A percentile compares a stretch with the other conserved stretches of the same genome.
These are phyloP conservation scores for Brachycybe producta DNA, from an alignment of 2,888 invertebrate genomes.

Conservation along the genomic window DNA sequence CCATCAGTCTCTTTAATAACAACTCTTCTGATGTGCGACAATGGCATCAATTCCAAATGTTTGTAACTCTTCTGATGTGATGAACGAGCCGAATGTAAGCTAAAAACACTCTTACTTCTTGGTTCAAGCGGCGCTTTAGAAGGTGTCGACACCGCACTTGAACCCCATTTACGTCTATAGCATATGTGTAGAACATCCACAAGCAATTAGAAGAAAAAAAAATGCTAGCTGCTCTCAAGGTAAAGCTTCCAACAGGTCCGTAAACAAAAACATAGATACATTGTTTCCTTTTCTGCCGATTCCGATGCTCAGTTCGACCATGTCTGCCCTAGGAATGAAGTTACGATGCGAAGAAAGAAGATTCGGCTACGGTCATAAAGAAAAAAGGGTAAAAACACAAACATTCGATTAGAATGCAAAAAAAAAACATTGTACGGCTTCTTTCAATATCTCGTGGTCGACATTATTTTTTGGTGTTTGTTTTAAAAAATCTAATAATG, in stretches of 20 bases:
- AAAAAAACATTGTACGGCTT: conserved; percentile 64
- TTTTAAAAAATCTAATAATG: conserved; percentile 80
- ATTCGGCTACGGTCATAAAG: too few relatives aligned
- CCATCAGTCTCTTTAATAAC: conserved; percentile 76
- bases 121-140: conserved; percentile 27
- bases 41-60: conserved; percentile 75
- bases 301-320: conserved; percentile 59
- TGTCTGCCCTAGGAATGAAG: conserved; percentile 76
- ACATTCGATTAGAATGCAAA: too few relatives aligned
- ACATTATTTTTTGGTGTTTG: conserved; percentile 76
- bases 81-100: conserved; percentile 22
- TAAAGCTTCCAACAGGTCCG: conserved; percentile 71
- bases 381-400: too few relatives aligned
- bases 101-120: conserved; percentile 41
- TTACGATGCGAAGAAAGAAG: conserved; percentile 84
- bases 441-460: conserved; percentile 71
- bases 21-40: conserved; percentile 78
- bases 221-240: background rate
- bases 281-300: conserved; percentile 74
- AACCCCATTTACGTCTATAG: conserved; percentile 39
- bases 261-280: conserved; percentile 80
- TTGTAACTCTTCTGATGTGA: conserved; percentile 60
- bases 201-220: too few relatives aligned
- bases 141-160: too few relatives aligned
- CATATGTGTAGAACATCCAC: conserved; percentile 35